Percentiles rank a stretch among this genome's conserved stretches.
Conservation (phyloP, 92 coral and sea anemone species). For the Porites divaricata region DNA sequence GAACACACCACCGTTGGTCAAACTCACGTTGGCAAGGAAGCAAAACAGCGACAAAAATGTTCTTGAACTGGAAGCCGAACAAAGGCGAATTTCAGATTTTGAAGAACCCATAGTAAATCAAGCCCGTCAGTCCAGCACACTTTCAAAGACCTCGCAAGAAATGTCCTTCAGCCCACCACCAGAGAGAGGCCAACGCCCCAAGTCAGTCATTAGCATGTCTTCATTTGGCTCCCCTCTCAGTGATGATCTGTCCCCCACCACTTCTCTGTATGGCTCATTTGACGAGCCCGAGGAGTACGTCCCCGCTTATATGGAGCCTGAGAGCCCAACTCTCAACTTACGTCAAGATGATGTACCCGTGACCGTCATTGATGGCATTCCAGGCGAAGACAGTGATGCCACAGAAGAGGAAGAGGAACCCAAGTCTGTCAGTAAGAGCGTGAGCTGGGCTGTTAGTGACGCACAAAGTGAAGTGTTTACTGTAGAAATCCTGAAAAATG, state of each 20-base stretch:
- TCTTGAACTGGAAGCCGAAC: constrained; percentile 22
- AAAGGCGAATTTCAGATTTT: constrained; percentile 31
- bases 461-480: constrained; percentile 75
- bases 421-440: constrained; percentile 66
- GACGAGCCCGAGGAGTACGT: constrained; percentile 61
- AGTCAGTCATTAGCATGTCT: constrained; percentile 64
- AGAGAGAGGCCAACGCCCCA: constrained; percentile 73
- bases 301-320: constrained; percentile 67
- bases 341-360: constrained; percentile 87
- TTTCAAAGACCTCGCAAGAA: constrained; percentile 77
- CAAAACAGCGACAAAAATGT: constrained; percentile 44
- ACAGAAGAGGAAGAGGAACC: constrained; percentile 55
- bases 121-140: constrained; percentile 81
- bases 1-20: constrained; percentile 95
- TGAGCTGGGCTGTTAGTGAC: constrained; percentile 86
- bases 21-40: constrained; percentile 88
- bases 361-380: constrained; percentile 87
- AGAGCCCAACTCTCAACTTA: constrained; percentile 79
- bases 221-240: constrained; percentile 80
- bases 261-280: constrained; percentile 51
- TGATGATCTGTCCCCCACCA: constrained; percentile 39
- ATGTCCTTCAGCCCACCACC: constrained; percentile 61
- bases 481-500: constrained; percentile 81
- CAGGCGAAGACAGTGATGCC: constrained; percentile 54
- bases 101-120: constrained; percentile 72